Base-by-base conservation (phyloP, 2,797 vertebrate genomes). In the Sphenodon punctatus region DNA sequence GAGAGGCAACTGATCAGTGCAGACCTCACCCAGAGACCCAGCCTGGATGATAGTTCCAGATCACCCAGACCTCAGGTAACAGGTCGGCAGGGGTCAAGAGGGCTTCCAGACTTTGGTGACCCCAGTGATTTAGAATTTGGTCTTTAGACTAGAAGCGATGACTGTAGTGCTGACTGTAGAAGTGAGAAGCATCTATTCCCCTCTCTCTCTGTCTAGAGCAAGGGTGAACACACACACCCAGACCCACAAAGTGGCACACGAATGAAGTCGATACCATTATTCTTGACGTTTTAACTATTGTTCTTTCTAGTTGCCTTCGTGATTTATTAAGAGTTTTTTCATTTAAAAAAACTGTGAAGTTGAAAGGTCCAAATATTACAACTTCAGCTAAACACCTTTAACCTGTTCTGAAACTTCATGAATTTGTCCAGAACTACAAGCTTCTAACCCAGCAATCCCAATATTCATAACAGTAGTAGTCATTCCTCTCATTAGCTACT, bases 401-500 rank as follows among this genome's bases (percentile, higher is more conserved):
- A 42, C 10, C 13, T 3, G 9, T 4, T 43, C 2, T 13, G 6
- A 25, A 27, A 2, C 5, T 13, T 46, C 39, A 5, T 87, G 22
- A 10, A 38, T 14, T 59, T 84, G 64, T 69, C 25, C 1, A 0
- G 34, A 27, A 32, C 8, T 66, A 0, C 7, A 32, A 4, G 19
- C 13, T 55, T n/a, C n/a, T 6, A 23, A 22, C 16, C 61, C 19
- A 65, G 38, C 9, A 60, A 22, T 67, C 30, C 39, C 15, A 12
- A 67, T 79, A 25, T 64, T 55, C 30, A 22, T 65, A 63, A n/a
- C 6, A 0, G 27, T 20, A 39, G 38, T 34, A 43, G 5, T 25
- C 14, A 4, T 64, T 72, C 27, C 38, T 72, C 17, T 34, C 8
- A 6, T 0, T 0, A 48, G 10, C 34, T 72, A 82, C 73, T 63